Evolutionary conservation across 2,113 vertebrate genomes (phyloP), one percentile per base, ranked within the genome.

Genomic region (Syngnathus scovelli): DNA sequence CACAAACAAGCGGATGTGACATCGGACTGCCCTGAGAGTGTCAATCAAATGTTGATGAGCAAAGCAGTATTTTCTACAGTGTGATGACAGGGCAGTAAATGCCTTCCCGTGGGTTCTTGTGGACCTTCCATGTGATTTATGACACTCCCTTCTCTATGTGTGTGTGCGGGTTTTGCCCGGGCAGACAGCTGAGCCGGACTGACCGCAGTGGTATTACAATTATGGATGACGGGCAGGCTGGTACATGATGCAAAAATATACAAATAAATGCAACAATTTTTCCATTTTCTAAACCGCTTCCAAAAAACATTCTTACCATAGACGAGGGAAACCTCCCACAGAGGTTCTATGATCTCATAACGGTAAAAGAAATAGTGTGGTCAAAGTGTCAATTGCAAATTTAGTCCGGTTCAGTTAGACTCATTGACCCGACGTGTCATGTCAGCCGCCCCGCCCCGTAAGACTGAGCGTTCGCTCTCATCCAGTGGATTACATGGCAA

Each of bases 71-170:
- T 78, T 75, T 70, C 70, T 72, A 67, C 76, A 15, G 54, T 60
- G 78, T 77, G 80, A 54, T 80, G 81, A 86, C 72, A 77, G 67
- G 52, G 68, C 76, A 64, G 13, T 77, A 82, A 82, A 82, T 61
- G 39, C 62, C 75, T 67, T 56, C 4, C 23, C 13, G 38, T 23
- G 56, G 78, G 33, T 64, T 44, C 61, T 58, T 39, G 46, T 48
- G 44, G 64, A 71, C 64, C 55, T 67, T 63, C 48, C 49, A 74
- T 61, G 66, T 68, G 85, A 84, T 71, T 77, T 65, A 70, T 18
- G 68, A 85, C 5, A 37, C 72, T 43, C 51, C 6, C 61, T 12
- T 19, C 38, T 60, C 39, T 27, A 71, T n/a, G 9, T 87, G 78
- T 75, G 55, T 77, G 15, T 46, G 44, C 13, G 78, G 84, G 41